Evolutionary conservation across 2,888 invertebrate genomes (phyloP).

Genomic region (Oscheius sp.): DNA sequence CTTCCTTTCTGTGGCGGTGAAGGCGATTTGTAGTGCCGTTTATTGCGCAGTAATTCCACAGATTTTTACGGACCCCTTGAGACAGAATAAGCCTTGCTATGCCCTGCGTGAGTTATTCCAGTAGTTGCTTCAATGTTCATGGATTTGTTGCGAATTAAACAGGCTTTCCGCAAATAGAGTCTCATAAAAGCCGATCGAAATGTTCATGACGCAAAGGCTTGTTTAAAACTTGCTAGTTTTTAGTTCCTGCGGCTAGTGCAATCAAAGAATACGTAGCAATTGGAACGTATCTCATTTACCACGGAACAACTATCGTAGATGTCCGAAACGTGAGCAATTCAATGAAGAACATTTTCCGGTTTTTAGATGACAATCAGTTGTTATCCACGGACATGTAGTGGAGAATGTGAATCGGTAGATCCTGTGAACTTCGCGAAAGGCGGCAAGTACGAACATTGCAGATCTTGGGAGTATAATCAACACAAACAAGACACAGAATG

Average conservation of each 20-base stretch:
- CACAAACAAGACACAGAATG: slow-evolving; percentile 23
- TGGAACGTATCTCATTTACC: background rate
- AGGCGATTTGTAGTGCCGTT: background rate
- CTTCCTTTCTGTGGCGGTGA: slow-evolving; percentile 1
- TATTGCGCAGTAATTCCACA: background rate
- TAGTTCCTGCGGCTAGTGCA: slow-evolving; percentile 13
- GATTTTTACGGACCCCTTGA: background rate
- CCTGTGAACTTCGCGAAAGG: slow-evolving; percentile 59
- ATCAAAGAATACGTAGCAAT: slow-evolving; percentile 19
- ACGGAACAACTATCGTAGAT: slow-evolving; percentile 8
- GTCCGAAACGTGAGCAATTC: slow-evolving; percentile 14
- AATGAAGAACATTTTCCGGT: background rate
- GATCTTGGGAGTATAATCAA: slow-evolving; percentile 53
- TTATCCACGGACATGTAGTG: slow-evolving; percentile 53
- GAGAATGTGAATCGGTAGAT: slow-evolving; percentile 66
- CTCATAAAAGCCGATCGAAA: background rate
- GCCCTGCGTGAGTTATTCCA: slow-evolving; percentile 9
- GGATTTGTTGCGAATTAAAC: slow-evolving; percentile 6
- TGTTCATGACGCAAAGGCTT: background rate
- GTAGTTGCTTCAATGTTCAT: background rate
- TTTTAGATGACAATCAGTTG: slow-evolving; percentile 41
- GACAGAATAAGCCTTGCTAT: slow-evolving; percentile 5
- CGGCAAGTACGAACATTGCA: slow-evolving; percentile 46
- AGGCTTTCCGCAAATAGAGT: background rate
- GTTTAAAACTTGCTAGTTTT: background rate